Base-by-base conservation (phyloP, 2,888 invertebrate species). In the Eupithecia abbreviata region DNA sequence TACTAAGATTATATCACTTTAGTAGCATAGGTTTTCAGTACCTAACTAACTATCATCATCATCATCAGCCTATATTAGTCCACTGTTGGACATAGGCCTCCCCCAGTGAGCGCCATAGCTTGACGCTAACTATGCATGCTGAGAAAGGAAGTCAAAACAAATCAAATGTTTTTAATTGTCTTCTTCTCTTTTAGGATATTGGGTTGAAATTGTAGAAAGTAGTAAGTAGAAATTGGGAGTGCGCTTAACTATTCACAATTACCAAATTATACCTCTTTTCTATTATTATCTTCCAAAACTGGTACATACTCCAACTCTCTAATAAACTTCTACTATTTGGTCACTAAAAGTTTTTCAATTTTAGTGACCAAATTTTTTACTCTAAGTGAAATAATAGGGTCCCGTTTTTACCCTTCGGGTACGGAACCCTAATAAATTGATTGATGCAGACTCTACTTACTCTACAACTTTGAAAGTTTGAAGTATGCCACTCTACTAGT, bases 201-300 rank as follows among this genome's bases (percentile, higher is more conserved):
- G 58, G 58, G 58, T 55, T 55, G 67, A 45, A 45, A 45, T 70
- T 49, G 58, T 58, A 58, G 18, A 58, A 58, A 18, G n/a, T 58
- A 58, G 58, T 58, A 58, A 58, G 58, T 58, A 58, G 58, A 58
- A 58, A 18, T 18, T 58, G 3, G 7, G 3, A 9, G 58, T 18
- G 58, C 9, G 18, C 18, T 58, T 2, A 12, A 12, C 47, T 47
- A 12, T 47, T 47, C 47, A 18, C 9, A 58, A 18, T 18, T 9
- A 18, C 3, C 3, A 18, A 58, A 6, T 55, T n/a, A 55, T 5
- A 55, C 7, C 55, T 18, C 7, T 58, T 18, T 9, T 18, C 58
- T 18, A 7, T 3, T 58, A 2, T 1, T 30, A 18, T 30, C 18
- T 62, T 51, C 4, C 12, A 30, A 62, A 30, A 4, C 10, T 62